phyloP scores from a whole-genome alignment of 2,113 vertebrate species.

The Hippocampus comes region DNA sequence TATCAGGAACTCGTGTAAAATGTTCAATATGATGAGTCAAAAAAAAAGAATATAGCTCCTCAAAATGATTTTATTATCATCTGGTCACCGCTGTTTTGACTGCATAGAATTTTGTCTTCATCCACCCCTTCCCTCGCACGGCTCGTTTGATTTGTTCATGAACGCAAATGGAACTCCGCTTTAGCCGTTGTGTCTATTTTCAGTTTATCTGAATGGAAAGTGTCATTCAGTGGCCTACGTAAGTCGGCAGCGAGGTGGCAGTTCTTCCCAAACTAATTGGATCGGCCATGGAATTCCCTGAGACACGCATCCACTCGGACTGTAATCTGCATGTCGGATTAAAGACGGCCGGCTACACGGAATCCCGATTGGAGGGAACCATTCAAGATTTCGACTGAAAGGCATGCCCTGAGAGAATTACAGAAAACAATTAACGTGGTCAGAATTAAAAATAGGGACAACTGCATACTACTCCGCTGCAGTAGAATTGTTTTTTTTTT shows the following conservation, averaged over 20 bases:
- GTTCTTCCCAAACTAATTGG: slow-evolving; percentile 30
- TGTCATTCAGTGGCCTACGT: slow-evolving; percentile 1
- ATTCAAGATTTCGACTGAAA: background rate
- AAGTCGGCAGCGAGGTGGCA: slow-evolving; percentile 28
- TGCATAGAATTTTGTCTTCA: too few species aligned
- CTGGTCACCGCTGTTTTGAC: too few species aligned
- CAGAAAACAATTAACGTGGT: background rate
- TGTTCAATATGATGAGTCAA: background rate
- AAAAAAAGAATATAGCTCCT: background rate
- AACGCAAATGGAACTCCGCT: background rate
- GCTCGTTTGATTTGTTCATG: too few species aligned
- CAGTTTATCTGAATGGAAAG: slow-evolving; percentile 15
- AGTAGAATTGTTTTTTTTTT: too few species aligned
- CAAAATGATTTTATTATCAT: too few species aligned
- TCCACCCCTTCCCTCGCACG: background rate
- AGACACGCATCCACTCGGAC: background rate
- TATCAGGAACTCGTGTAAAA: background rate
- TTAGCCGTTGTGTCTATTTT: slow-evolving; percentile 8
- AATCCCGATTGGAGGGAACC: background rate
- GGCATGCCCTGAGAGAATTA: background rate
- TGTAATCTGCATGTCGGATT: background rate
- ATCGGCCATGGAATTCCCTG: slow-evolving; percentile 29
- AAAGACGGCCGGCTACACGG: background rate
- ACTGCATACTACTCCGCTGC: background rate
- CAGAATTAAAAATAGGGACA: background rate